phyloP scores from a whole-genome alignment of 1,140 invertebrate species.

The Caenorhabditis inopinata region DNA sequence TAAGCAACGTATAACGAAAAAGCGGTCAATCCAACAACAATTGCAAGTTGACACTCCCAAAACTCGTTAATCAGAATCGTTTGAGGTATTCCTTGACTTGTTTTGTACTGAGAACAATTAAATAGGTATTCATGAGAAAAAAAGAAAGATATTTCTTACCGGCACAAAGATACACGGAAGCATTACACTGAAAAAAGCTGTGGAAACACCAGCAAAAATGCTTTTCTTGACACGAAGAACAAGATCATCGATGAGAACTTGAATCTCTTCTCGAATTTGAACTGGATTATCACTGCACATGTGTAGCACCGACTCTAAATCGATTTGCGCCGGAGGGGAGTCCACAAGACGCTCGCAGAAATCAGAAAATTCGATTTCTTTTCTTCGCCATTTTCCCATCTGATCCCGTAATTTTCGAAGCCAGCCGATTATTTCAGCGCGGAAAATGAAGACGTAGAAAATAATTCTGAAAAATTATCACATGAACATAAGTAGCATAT shows the following conservation, averaged over 20 bases:
- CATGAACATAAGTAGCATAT: too few relatives aligned
- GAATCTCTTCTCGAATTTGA: conserved; percentile 79
- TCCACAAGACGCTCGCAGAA: conserved; percentile 25
- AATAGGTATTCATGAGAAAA: too few relatives aligned
- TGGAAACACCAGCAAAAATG: conserved; percentile 83
- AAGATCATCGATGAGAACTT: conserved; percentile 80
- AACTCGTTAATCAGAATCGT: conserved; percentile 80
- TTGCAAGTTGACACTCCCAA: conserved; percentile 80
- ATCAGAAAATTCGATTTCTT: conserved; percentile 11
- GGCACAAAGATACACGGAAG: conserved; percentile 85
- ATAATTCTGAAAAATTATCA: conserved; percentile 71
- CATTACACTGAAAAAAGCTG: conserved; percentile 85
- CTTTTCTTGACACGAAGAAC: conserved; percentile 84
- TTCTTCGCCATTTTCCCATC: conserved; percentile 6
- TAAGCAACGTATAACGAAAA: conserved; percentile 81
- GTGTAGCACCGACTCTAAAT: conserved; percentile 50
- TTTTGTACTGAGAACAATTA: conserved; percentile 53
- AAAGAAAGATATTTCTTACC: too few relatives aligned
- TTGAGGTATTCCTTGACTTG: conserved; percentile 70
- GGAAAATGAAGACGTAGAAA: conserved; percentile 82
- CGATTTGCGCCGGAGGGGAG: conserved; percentile 33
- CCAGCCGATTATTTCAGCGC: conserved; percentile 69
- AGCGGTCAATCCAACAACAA: conserved; percentile 79
- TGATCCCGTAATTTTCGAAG: conserved; percentile 50
- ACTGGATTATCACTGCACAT: conserved; percentile 60